Conservation (phyloP, 2,113 vertebrate species). For the Plecturocebus donacophilus region DNA sequence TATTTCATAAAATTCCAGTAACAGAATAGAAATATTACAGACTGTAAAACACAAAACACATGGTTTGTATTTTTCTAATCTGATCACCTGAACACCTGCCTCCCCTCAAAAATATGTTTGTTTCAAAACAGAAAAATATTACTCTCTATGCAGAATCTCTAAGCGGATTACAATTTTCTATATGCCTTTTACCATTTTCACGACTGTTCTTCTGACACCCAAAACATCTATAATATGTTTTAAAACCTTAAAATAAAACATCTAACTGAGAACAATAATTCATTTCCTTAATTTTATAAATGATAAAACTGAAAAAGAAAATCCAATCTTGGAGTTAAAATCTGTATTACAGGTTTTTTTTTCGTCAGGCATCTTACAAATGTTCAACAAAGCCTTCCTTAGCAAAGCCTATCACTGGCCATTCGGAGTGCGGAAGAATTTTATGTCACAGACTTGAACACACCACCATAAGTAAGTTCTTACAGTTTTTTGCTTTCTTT, state of each 20-base stretch:
- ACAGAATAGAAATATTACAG: background rate
- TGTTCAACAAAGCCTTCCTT: background rate
- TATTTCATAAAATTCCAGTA: background rate
- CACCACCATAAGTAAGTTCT: background rate
- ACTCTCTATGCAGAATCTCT: background rate
- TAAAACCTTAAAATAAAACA: slow-evolving; percentile 18
- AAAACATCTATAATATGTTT: background rate
- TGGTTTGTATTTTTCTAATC: background rate
- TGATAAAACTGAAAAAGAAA: background rate
- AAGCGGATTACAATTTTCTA: background rate
- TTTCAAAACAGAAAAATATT: background rate
- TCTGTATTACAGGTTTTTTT: background rate
- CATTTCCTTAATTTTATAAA: slow-evolving; percentile 16
- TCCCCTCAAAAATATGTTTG: background rate
- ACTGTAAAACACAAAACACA: background rate
- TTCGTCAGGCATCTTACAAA: background rate
- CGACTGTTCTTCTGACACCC: background rate
- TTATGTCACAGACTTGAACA: background rate
- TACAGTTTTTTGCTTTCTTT: slow-evolving; percentile 33
- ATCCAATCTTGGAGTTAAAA: background rate
- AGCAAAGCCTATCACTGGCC: background rate
- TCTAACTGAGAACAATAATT: background rate
- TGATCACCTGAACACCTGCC: background rate
- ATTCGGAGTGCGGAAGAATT: background rate
- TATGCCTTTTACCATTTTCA: background rate